These are phyloP conservation scores for Aradophagus sp. DNA, from an alignment of 1,140 invertebrate genomes.

Conservation along the genomic window DNA sequence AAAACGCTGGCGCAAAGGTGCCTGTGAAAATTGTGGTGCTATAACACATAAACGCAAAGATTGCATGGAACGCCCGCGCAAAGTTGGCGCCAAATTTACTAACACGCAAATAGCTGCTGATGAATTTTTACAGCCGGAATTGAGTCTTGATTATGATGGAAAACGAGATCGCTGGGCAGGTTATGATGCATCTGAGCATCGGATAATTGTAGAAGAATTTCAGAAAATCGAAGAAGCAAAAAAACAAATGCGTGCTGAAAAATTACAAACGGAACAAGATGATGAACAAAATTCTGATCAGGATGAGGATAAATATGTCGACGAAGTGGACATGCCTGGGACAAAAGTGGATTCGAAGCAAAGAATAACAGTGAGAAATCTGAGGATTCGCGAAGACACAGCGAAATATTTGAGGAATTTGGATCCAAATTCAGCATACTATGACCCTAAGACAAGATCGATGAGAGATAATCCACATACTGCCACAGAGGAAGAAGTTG, in stretches of 20 bases:
- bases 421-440: constrained; percentile 97
- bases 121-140: constrained; percentile 87
- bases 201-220: constrained; percentile 93
- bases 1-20: constrained; percentile 95
- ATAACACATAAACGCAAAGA: constrained; percentile 98
- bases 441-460: constrained; percentile 98
- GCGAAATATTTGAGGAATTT: constrained; percentile 98
- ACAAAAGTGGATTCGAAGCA: constrained; percentile 99
- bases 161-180: constrained; percentile 99
- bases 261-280: constrained; percentile 81
- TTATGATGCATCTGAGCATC: constrained; percentile 93
- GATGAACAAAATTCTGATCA: constrained; percentile 87
- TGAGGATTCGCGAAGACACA: constrained; percentile 98
- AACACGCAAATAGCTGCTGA: constrained; percentile 91
- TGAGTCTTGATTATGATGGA: constrained; percentile 91
- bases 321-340: constrained; percentile 98
- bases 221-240: constrained; percentile 94
- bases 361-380: constrained; percentile 97
- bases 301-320: constrained; percentile 97
- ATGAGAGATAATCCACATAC: constrained; percentile 98
- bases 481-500: constrained; percentile 81
- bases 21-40: constrained; percentile 99
- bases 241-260: constrained; percentile 88
- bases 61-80: constrained; percentile 96
- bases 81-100: constrained; percentile 91